phyloP scores from a whole-genome alignment of 2,113 vertebrate genomes.

The Hemiscyllium ocellatum region DNA sequence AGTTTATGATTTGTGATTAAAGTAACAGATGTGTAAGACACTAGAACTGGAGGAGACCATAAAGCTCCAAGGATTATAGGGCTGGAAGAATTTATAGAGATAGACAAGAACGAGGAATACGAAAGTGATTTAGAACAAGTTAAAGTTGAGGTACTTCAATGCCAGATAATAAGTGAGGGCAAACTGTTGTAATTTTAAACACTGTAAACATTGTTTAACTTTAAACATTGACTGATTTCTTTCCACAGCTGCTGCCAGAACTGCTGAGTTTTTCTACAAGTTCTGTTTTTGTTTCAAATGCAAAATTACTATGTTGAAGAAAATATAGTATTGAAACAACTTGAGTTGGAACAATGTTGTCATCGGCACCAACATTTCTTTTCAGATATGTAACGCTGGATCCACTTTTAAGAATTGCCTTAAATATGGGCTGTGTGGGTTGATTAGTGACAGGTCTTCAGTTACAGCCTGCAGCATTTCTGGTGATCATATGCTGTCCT shows the following conservation, averaged over 20 bases:
- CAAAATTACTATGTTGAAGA: not conserved
- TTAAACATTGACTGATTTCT: too few species aligned
- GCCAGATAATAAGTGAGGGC: not conserved
- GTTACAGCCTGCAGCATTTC: not conserved
- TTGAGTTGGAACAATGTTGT: not conserved
- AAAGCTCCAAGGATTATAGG: not conserved
- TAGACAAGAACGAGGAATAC: not conserved
- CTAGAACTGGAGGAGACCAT: not conserved
- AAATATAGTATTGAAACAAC: not conserved
- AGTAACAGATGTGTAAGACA: not conserved
- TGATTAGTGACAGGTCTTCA: not conserved
- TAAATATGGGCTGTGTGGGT: not conserved
- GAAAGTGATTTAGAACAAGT: not conserved
- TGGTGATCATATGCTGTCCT: not conserved
- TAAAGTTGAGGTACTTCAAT: not conserved
- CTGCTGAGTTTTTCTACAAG: too few species aligned
- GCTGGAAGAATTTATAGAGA: not conserved
- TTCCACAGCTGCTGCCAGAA: too few species aligned
- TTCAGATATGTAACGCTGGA: not conserved
- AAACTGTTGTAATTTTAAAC: not conserved
- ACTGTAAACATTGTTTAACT: not conserved
- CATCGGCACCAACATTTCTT: not conserved
- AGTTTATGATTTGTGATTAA: not conserved
- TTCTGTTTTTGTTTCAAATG: too few species aligned
- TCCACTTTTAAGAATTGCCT: not conserved